Conservation (phyloP, 2,797 vertebrate genomes). For the Pseudopleuronectes americanus region DNA sequence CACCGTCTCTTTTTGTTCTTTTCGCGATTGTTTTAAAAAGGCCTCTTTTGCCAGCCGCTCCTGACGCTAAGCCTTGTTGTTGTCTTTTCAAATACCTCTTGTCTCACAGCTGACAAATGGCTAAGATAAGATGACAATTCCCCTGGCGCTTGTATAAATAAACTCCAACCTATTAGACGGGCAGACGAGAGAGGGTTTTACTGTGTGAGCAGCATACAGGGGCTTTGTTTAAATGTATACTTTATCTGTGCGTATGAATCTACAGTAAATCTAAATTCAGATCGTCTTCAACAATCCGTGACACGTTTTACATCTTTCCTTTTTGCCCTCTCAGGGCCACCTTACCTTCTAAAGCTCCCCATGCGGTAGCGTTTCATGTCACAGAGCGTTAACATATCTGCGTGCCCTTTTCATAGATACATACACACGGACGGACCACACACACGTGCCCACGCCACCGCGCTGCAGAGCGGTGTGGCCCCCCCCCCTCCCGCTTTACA, state of each 20-base stretch:
- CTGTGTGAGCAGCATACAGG: conserved; percentile 8
- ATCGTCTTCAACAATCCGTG: neutral
- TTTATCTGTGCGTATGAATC: conserved; percentile 8
- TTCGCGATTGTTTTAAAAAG: conserved; percentile 41
- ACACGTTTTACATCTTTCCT: conserved; percentile 12
- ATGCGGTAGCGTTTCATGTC: conserved; percentile 72
- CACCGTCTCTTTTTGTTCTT: conserved; percentile 8
- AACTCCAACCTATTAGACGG: conserved; percentile 72
- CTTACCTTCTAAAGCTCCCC: conserved; percentile 44
- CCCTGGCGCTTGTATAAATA: conserved; percentile 84
- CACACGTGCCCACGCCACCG: conserved; percentile 33
- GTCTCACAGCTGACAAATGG: conserved; percentile 82
- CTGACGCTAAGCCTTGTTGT: conserved; percentile 82
- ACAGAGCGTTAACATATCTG: conserved; percentile 73
- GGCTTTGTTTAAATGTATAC: conserved; percentile 6
- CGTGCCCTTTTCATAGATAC: conserved; percentile 80
- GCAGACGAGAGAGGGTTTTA: conserved; percentile 39
- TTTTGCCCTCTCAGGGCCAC: conserved; percentile 47
- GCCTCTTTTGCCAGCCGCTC: conserved; percentile 67
- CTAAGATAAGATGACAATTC: conserved; percentile 86
- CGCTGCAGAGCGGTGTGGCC: conserved; percentile 28
- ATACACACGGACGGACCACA: conserved; percentile 54
- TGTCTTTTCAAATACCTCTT: conserved; percentile 85
- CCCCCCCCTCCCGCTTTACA: conserved; percentile 39
- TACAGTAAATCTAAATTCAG: neutral